Conservation (phyloP, 2,797 vertebrate genomes). For the Syngnathus rostellatus region DNA sequence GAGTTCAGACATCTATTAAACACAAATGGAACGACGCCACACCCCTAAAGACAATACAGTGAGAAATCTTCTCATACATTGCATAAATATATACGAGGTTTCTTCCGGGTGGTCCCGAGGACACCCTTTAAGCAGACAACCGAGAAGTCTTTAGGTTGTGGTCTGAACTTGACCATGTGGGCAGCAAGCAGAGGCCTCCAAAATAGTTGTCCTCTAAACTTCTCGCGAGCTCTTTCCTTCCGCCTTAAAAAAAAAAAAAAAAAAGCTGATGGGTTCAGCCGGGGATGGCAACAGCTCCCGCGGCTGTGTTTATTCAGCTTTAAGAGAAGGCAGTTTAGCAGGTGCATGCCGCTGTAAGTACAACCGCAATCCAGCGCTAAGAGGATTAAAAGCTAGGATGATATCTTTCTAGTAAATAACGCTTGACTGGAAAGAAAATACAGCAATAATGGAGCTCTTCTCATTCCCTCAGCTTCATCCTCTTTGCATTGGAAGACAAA, state of each 20-base stretch:
- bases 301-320: constrained; percentile 76
- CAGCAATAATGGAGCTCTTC: constrained; percentile 68
- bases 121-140: constrained; percentile 20
- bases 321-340: constrained; percentile 75
- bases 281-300: constrained; percentile 55
- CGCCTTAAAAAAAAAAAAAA: constrained; percentile 40
- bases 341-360: constrained; percentile 76
- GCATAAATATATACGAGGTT: constrained; percentile 34
- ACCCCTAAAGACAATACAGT: constrained; percentile 9
- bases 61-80: constrained; percentile 28
- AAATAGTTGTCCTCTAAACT: constrained; percentile 59
- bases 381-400: constrained; percentile 78
- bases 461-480: constrained; percentile 65
- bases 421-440: constrained; percentile 68
- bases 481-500: constrained; percentile 71
- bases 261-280: constrained; percentile 54
- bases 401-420: constrained; percentile 79
- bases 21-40: neutral
- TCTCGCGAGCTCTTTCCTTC: constrained; percentile 39
- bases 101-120: constrained; percentile 32
- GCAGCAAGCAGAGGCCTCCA: constrained; percentile 23
- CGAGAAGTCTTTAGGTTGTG: constrained; percentile 38
- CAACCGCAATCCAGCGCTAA: constrained; percentile 77
- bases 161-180: constrained; percentile 35
- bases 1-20: constrained; percentile 68